Conservation (phyloP, 2,797 vertebrate genomes). For the Sternotherus odoratus region DNA sequence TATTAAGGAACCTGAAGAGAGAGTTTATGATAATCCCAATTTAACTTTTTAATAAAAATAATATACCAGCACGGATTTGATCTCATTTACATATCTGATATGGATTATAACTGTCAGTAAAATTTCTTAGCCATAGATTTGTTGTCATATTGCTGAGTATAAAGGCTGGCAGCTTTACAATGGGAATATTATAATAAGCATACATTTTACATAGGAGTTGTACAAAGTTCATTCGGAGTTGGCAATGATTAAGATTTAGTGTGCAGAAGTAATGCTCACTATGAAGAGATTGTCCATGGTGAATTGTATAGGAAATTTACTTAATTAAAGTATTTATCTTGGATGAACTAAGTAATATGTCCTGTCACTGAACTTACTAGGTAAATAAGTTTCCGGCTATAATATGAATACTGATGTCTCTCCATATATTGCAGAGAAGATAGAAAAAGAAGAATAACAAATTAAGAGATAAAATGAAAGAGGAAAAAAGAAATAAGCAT, state of each 20-base stretch:
- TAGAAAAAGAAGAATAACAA: background rate
- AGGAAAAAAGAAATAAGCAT: background rate
- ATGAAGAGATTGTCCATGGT: conserved; percentile 40
- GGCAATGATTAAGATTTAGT: conserved; percentile 56
- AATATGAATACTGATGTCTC: conserved; percentile 24
- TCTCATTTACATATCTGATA: conserved; percentile 46
- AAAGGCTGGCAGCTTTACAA: conserved; percentile 56
- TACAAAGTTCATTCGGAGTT: background rate
- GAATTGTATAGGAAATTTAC: conserved; percentile 47
- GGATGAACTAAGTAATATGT: conserved; percentile 53
- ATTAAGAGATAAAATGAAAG: background rate
- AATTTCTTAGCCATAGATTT: conserved; percentile 1
- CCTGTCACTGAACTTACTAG: background rate
- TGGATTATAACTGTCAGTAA: conserved; percentile 42
- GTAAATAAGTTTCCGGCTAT: conserved; percentile 43
- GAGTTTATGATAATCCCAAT: conserved; percentile 27
- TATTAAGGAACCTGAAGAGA: conserved; percentile 43
- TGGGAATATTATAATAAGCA: conserved; percentile 31
- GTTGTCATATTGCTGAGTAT: conserved; percentile 50
- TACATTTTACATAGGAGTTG: conserved; percentile 24
- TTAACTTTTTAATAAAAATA: conserved; percentile 70
- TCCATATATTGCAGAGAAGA: background rate
- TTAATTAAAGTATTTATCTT: conserved; percentile 72
- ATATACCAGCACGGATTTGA: conserved; percentile 34
- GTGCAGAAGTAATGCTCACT: conserved; percentile 45